A percentile compares a stretch with the other conserved stretches of the same genome.
Conservation (phyloP, 2,113 vertebrate species). For the Mormoops blainvillei region DNA sequence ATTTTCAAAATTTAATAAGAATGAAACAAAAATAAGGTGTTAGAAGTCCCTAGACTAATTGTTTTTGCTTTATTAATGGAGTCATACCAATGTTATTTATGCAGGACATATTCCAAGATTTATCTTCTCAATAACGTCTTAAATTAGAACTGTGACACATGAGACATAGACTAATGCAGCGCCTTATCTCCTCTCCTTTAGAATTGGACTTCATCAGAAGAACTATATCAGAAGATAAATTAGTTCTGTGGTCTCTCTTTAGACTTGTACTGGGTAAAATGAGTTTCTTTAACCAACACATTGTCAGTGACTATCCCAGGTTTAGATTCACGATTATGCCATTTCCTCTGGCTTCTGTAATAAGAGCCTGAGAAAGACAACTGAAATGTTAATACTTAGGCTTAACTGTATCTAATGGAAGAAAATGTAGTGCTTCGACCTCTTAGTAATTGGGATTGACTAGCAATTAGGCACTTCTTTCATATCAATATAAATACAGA, state of each 20-base stretch:
- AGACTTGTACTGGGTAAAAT: constrained; percentile 52
- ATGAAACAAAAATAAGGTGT: neutral
- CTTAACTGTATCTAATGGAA: constrained; percentile 31
- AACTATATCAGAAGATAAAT: constrained; percentile 76
- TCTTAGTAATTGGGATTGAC: neutral
- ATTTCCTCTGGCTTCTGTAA: constrained; percentile 15
- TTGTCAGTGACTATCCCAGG: constrained; percentile 57
- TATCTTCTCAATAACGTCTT: constrained; percentile 74
- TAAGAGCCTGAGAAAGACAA: neutral
- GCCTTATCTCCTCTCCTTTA: constrained; percentile 69
- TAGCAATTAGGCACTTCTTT: neutral
- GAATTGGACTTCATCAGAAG: too few species aligned
- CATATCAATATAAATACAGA: neutral
- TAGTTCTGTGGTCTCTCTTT: constrained; percentile 65
- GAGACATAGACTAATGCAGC: constrained; percentile 73
- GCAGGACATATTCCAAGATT: constrained; percentile 72
- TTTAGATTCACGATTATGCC: constrained; percentile 45
- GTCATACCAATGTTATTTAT: constrained; percentile 75
- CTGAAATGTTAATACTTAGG: constrained; percentile 48
- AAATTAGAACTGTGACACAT: constrained; percentile 76
- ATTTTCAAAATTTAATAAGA: neutral
- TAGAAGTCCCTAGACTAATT: neutral
- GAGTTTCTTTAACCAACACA: constrained; percentile 65
- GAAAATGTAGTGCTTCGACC: constrained; percentile 34
- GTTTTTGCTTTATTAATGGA: constrained; percentile 73